Conservation (phyloP, 2,113 vertebrate species). For the Danio rerio region DNA sequence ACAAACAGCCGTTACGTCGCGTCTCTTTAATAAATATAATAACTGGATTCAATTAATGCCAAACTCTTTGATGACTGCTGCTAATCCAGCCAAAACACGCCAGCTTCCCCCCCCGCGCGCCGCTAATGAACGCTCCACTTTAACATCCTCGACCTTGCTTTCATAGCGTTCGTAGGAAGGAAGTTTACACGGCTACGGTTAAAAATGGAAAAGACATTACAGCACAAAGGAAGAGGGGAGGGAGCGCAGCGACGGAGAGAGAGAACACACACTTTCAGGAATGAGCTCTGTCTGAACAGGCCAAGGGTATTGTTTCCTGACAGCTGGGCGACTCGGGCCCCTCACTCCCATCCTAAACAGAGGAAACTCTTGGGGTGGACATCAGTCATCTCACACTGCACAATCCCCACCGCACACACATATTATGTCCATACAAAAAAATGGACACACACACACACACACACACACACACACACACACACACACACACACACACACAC, state of each 20-base stretch:
- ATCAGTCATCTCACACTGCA: constrained; percentile 63
- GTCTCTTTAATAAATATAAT: not conserved
- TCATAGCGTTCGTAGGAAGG: constrained; percentile 67
- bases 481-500: not conserved
- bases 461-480: constrained; percentile 5
- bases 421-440: too few species aligned
- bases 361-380: constrained; percentile 79
- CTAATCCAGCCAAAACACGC: not conserved
- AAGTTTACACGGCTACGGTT: constrained; percentile 77
- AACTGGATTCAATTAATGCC: not conserved
- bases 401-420: not conserved
- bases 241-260: constrained; percentile 51
- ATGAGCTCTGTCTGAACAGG: constrained; percentile 79
- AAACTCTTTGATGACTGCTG: too few species aligned
- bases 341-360: constrained; percentile 72
- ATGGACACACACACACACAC: not conserved
- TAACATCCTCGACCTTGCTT: not conserved
- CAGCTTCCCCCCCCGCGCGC: not conserved
- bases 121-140: constrained; percentile 3
- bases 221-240: constrained; percentile 60
- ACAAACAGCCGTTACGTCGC: not conserved
- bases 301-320: constrained; percentile 83
- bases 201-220: constrained; percentile 85
- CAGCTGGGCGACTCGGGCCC: constrained; percentile 76
- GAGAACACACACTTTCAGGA: constrained; percentile 79